A percentile compares a stretch with the other conserved stretches of the same genome.
Conservation (phyloP, 2,888 invertebrate genomes). For the Leptopilina myrica region DNA sequence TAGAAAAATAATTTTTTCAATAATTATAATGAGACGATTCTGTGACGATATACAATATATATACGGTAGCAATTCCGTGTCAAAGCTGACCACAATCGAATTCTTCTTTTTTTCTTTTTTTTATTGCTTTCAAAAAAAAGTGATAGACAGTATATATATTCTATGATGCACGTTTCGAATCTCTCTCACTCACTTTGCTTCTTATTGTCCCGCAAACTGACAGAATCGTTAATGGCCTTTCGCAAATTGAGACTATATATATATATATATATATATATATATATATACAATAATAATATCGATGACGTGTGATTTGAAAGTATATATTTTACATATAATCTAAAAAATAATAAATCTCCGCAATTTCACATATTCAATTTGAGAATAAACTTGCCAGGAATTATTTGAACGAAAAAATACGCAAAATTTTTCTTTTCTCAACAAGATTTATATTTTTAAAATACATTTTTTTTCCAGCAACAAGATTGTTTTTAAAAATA, state of each 20-base stretch:
- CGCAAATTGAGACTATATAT: conserved; percentile 6
- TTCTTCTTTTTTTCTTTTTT: background rate
- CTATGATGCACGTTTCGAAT: conserved; percentile 38
- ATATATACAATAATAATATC: no score
- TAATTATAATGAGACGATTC: background rate
- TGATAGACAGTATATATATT: conserved; percentile 36
- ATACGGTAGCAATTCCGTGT: conserved; percentile 10
- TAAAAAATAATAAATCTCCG: background rate
- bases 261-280: no score
- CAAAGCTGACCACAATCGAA: conserved; percentile 40
- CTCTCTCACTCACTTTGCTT: background rate
- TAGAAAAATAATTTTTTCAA: background rate
- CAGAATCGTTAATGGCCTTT: conserved; percentile 36
- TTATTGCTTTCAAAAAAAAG: background rate
- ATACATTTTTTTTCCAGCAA: no score
- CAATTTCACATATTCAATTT: conserved; percentile 10
- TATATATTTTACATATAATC: background rate
- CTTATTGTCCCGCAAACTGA: conserved; percentile 24
- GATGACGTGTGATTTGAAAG: conserved; percentile 30
- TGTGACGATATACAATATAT: background rate
- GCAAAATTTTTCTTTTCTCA: no score
- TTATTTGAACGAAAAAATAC: no score
- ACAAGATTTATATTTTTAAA: no score
- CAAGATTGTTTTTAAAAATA: no score
- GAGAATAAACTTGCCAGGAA: background rate